Evolutionary conservation across 2,113 vertebrate species (phyloP), one percentile per base, ranked within the genome.

Genomic region (Aldabrachelys gigantea): DNA sequence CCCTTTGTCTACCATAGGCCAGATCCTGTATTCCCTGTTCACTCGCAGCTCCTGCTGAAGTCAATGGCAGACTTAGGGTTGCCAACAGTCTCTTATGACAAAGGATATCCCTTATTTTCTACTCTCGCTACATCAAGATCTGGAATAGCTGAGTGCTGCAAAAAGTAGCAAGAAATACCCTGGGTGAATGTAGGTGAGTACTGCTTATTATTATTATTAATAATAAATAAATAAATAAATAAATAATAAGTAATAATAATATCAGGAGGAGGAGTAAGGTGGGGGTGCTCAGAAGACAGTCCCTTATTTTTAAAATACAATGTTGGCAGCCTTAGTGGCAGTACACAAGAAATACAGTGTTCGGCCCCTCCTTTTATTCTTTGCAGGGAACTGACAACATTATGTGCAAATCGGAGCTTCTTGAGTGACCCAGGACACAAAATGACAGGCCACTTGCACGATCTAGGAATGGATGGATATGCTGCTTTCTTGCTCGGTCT

Each of bases 401-500:
- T 69, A n/a, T n/a, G 35, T 69, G 62, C 62, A 69, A 69, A 69
- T 69, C 62, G 19, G 35, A 69, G 62, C 35, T n/a, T 35, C 16
- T 69, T 35, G 62, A n/a, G 35, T n/a, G 62, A 69, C 35, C 35
- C 8, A 69, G 62, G 35, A 19, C 62, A 69, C 14, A 69, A 7
- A 69, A 69, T 69, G 31, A n/a, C 16, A 69, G 62, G 62, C 31
- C 35, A n/a, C 17, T 69, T 69, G 62, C 35, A 19, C 17, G 17
- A n/a, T 8, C 16, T n/a, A n/a, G 19, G 14, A n/a, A 69, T n/a
- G 35, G 35, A 87, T n/a, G 38, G 87, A 84, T 84, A 41, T 87
- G 82, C 78, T 92, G 62, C 53, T 82, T 53, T 85, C 56, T 89
- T 49, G n/a, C 84, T 89, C 75, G 91, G 47, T 81, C 87, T 90